A percentile compares a stretch with the other conserved stretches of the same genome.
phyloP scores from a whole-genome alignment of 2,113 vertebrate species.

The Hemiprocne comata region DNA sequence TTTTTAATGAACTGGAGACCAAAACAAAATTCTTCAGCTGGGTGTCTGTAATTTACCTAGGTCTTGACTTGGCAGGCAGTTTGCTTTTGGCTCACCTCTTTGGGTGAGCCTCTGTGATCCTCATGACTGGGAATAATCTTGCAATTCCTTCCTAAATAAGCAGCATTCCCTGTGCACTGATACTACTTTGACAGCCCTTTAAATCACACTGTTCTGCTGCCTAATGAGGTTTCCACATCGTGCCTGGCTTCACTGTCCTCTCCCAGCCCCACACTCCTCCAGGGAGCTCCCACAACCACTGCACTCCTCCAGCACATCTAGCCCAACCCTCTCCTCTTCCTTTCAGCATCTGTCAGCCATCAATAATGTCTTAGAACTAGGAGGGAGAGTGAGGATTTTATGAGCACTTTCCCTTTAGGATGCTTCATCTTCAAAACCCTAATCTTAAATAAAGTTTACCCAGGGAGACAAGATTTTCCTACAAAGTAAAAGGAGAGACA shows the following conservation, averaged over 20 bases:
- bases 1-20: background rate
- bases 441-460: background rate
- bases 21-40: background rate
- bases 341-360: background rate
- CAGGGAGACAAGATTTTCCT: background rate
- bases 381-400: background rate
- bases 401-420: background rate
- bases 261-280: background rate
- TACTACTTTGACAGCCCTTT: background rate
- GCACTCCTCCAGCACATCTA: background rate
- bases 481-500: background rate
- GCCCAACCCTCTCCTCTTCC: background rate
- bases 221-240: background rate
- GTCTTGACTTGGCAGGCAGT: background rate
- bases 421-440: background rate
- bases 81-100: background rate
- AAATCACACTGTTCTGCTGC: background rate
- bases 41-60: background rate
- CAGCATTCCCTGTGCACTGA: background rate
- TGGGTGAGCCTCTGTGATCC: background rate
- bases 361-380: background rate
- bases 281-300: background rate
- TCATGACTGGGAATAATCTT: background rate
- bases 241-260: fast-evolving
- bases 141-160: background rate